Evolutionary conservation across 2,888 invertebrate species (phyloP).

Genomic region (Lithophane leautieri): DNA sequence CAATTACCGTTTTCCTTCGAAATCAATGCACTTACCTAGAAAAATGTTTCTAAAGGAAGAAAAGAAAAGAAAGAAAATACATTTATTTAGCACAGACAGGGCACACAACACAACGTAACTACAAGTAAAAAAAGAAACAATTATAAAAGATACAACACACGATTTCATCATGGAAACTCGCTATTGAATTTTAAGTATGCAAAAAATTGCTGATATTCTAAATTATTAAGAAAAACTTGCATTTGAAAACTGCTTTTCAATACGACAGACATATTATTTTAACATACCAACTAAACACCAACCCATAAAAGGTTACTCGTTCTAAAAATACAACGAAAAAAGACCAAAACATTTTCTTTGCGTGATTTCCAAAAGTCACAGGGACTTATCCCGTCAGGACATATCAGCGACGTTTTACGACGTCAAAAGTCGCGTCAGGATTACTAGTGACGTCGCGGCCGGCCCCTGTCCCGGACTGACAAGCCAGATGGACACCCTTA

Average conservation of each 20-base stretch:
- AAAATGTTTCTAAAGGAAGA: no score
- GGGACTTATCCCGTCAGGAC: slow-evolving; percentile 69
- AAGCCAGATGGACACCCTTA: slow-evolving; percentile 71
- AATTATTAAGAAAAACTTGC: no score
- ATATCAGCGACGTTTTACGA: slow-evolving; percentile 70
- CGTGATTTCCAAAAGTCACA: slow-evolving; percentile 65
- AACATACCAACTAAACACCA: not conserved
- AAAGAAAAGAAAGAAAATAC: no score
- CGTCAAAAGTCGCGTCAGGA: slow-evolving; percentile 73
- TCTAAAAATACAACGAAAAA: slow-evolving; percentile 47
- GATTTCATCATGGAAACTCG: no score
- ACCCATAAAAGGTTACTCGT: not conserved
- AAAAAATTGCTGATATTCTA: not conserved
- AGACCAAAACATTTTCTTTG: slow-evolving; percentile 64
- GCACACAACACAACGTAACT: no score
- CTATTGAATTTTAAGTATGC: not conserved
- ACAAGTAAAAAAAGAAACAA: no score
- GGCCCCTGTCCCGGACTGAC: slow-evolving; percentile 70
- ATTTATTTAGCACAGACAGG: no score
- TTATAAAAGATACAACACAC: no score
- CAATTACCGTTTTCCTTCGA: not conserved
- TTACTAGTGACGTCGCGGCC: slow-evolving; percentile 68
- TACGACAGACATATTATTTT: not conserved
- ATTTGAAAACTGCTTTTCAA: no score
- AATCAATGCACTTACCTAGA: not conserved